Conservation (phyloP, 2,888 invertebrate species). For the Acronicta leporina region DNA sequence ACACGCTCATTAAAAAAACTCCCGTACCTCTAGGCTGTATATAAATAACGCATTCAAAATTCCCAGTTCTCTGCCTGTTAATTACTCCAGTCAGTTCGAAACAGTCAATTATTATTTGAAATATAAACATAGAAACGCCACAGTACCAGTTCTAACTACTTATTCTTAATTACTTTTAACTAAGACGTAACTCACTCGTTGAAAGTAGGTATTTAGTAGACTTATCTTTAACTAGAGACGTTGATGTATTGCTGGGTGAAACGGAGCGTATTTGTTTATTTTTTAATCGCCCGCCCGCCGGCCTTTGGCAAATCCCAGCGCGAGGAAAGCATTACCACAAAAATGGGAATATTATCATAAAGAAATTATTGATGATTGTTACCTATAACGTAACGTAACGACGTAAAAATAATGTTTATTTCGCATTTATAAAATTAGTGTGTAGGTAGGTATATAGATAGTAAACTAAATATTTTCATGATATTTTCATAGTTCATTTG, state of each 20-base stretch:
- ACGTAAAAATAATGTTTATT: background rate
- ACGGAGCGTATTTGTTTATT: conserved; percentile 68
- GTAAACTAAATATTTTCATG: no score
- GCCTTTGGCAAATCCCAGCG: conserved; percentile 48
- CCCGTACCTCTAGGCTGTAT: conserved; percentile 61
- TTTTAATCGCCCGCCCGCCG: conserved; percentile 69
- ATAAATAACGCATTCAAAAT: conserved; percentile 70
- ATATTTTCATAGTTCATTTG: conserved; percentile 27
- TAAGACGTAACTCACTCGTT: conserved; percentile 85
- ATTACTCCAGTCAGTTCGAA: conserved; percentile 74
- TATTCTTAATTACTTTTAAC: conserved; percentile 87
- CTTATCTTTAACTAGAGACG: conserved; percentile 76
- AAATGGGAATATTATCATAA: conserved; percentile 38
- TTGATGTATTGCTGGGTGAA: conserved; percentile 81
- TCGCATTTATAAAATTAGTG: no score
- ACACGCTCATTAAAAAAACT: conserved; percentile 64
- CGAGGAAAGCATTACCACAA: conserved; percentile 40
- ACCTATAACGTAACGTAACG: no score
- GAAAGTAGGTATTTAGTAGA: conserved; percentile 83
- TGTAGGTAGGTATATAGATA: no score
- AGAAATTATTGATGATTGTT: conserved; percentile 2
- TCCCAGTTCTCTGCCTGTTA: conserved; percentile 78
- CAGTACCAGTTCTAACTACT: conserved; percentile 76
- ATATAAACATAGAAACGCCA: conserved; percentile 68
- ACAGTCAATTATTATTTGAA: conserved; percentile 82